Evolutionary conservation across 2,888 invertebrate species (phyloP).

Genomic region (Tryphoninae sp.): DNA sequence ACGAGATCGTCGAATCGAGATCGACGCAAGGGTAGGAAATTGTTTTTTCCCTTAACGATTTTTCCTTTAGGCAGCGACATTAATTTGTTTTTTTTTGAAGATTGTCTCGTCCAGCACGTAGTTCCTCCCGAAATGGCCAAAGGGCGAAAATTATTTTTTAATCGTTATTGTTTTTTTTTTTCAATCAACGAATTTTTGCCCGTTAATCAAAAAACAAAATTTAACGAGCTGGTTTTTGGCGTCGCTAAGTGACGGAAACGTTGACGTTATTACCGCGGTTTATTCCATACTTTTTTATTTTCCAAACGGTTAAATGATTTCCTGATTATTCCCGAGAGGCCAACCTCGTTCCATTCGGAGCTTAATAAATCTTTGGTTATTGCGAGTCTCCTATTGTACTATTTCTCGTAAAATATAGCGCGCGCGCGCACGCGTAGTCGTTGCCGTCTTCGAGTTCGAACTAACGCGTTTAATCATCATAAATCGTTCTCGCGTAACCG

Average conservation of each 20-base stretch:
- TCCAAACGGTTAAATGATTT: constrained; percentile 28
- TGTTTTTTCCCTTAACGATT: constrained; percentile 35
- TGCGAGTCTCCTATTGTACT: constrained; percentile 24
- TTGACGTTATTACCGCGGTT: too few species aligned
- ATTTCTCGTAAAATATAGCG: constrained; percentile 35
- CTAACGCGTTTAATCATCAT: constrained; percentile 79
- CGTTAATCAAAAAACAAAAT: too few species aligned
- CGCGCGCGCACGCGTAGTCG: constrained; percentile 20
- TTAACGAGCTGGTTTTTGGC: too few species aligned
- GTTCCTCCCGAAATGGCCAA: too few species aligned
- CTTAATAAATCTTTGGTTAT: constrained; percentile 53
- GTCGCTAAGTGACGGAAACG: too few species aligned
- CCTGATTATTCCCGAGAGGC: constrained; percentile 28
- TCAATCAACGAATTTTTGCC: too few species aligned
- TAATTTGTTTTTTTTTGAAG: too few species aligned
- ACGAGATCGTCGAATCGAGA: constrained; percentile 45
- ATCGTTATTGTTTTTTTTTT: too few species aligned
- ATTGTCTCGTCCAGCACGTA: too few species aligned
- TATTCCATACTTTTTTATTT: not conserved
- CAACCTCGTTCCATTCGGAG: constrained; percentile 20
- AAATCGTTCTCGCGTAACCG: constrained; percentile 79
- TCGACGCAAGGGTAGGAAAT: constrained; percentile 34
- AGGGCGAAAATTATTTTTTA: too few species aligned
- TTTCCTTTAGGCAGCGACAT: not conserved
- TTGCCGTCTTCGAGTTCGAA: constrained; percentile 42